Evolutionary conservation across 2,113 vertebrate genomes (phyloP), one percentile per base, ranked within the genome.

Genomic region (Enhydra lutris): DNA sequence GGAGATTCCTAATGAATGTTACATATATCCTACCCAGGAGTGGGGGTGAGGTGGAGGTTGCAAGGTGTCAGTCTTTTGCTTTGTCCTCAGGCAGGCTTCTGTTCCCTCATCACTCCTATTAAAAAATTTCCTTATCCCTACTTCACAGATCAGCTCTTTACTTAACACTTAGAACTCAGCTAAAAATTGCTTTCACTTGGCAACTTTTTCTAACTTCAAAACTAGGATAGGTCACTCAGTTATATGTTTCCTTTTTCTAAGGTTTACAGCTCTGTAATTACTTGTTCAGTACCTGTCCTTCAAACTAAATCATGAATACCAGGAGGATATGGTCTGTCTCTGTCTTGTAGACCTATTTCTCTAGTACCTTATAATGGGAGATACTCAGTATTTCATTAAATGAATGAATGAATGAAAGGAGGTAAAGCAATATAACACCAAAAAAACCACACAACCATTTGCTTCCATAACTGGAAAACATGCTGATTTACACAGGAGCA

Each of bases 281-380:
- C 45, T 39, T 87, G 36, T 24, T 91, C 61, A 10, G 18, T 31
- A 34, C 61, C 57, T 86, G 52, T 34, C 93, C 96, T 94, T 95
- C 76, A 81, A 88, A 95, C 42, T 63, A 88, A 95, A 93, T 88
- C 79, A 13, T 31, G 78, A 93, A 59, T 81, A 94, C n/a, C 29
- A 20, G 67, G 47, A 92, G 6, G 17, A 73, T 50, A 4, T 42
- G 42, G 52, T 65, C 52, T 47, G 12, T 26, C 9, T 63, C 47
- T 76, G 2, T 47, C 34, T 63, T 83, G 39, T 20, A 61, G 1
- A 93, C 52, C 65, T 81, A 26, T 74, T 69, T 63, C 36, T 17
- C 57, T 26, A 67, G 15, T 55, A 26, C 39, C 39, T 78, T 15
- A 21, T 0, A 81, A 93, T 14, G 88, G 24, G 71, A 84, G 20